Base-by-base conservation (phyloP, 2,113 vertebrate genomes). In the Eudyptes chrysolophus region DNA sequence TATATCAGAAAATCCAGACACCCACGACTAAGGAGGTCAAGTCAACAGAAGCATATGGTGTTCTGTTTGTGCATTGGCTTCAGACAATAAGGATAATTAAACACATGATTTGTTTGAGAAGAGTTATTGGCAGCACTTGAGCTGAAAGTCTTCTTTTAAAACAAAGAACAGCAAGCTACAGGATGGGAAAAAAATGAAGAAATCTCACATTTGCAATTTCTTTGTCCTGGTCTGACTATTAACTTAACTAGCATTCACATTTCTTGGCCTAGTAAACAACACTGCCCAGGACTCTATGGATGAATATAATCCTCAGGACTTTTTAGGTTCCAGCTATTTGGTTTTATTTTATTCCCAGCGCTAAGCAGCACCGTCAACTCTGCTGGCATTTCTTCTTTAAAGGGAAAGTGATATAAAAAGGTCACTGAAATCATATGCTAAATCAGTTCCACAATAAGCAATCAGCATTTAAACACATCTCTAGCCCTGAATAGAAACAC, bases 21-120 rank as follows among this genome's bases (percentile, higher is more conserved):
- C 40, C 30, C 81, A 58, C 4, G 2, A 81, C 88, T 94, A 96
- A 97, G 61, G 87, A 96, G 96, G 89, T 97, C 95, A 96, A 82
- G 81, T 95, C 95, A 96, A 79, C 57, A 89, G 91, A 90, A 97
- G 85, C 97, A 97, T 97, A 97, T 97, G 97, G 94, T 80, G 44
- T 51, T 86, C 91, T 93, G 86, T 92, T 96, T 96, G 75, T 65
- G 71, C 88, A 89, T 7, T 84, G 79, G 69, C 88, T 95, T 83
- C 94, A 94, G 83, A 97, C 87, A 94, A 92, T 93, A 90, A 94
- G 49, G 94, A 95, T 94, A 97, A 97, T 96, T 94, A 97, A 96
- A 93, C 75, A 93, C 84, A 94, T 46, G 30, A 87, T 93, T 85
- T 92, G 81, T 78, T 72, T 87, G 55, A 76, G 92, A 86, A 82